Conservation (phyloP, 2,888 invertebrate genomes). For the Dromius quadrimaculatus region DNA sequence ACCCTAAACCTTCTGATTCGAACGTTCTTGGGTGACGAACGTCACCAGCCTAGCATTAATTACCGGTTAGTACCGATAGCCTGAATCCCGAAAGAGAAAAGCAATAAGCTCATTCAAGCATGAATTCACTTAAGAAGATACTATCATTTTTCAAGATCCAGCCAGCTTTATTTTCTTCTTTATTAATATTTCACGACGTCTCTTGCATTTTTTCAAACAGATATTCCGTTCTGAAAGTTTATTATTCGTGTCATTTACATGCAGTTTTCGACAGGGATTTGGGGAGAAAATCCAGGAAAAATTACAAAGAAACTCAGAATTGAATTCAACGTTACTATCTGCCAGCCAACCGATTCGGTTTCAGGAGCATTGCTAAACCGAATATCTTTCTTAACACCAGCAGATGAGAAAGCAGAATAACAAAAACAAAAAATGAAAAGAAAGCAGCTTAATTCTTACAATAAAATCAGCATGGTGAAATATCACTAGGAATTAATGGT, state of each 20-base stretch:
- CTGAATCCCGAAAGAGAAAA: conserved; percentile 6
- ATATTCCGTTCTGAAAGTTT: conserved; percentile 17
- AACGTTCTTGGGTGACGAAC: too few relatives aligned
- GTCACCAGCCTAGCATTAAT: too few relatives aligned
- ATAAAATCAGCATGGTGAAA: conserved; percentile 35
- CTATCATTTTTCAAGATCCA: conserved; percentile 9
- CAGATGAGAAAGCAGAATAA: conserved; percentile 14
- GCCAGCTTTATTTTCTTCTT: conserved; percentile 6
- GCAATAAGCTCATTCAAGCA: conserved; percentile 2
- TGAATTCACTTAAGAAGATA: conserved; percentile 16
- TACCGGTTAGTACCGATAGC: conserved; percentile 10
- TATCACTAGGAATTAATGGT: conserved; percentile 25
- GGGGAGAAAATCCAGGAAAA: conserved; percentile 3
- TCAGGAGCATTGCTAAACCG: not conserved
- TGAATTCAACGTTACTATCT: too few relatives aligned
- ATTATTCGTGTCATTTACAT: conserved; percentile 23
- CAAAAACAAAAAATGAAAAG: conserved; percentile 28
- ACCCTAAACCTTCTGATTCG: too few relatives aligned
- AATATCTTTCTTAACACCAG: conserved; percentile 22
- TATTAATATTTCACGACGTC: conserved; percentile 8
- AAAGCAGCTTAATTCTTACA: conserved; percentile 19
- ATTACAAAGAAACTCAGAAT: conserved; percentile 15
- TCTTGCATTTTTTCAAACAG: not conserved
- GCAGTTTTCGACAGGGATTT: conserved; percentile 14
- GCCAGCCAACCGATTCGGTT: not conserved